Evolutionary conservation across 2,888 invertebrate species (phyloP), one percentile per base, ranked within the genome.

Genomic region (Heterodera filipjevi): DNA sequence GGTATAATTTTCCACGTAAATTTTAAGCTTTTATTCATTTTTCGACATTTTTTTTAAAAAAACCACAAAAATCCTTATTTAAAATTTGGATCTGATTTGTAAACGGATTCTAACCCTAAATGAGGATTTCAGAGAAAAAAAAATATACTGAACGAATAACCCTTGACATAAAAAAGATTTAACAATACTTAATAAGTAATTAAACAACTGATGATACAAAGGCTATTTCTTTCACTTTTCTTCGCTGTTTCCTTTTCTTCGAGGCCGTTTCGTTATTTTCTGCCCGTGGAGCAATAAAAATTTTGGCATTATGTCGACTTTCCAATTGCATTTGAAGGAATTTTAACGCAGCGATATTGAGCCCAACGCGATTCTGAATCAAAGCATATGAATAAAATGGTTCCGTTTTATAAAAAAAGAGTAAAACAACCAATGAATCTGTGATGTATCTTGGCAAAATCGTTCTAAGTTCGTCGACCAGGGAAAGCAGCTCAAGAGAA

Each of bases 311-410:
- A 84, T 94, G 93, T 1, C 92, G 91, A 82, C 93, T 93, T 90
- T 95, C 95, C 19, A 94, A 91, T 82, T 93, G 93, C 77, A 93
- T 92, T 86, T 94, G 93, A 75, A 95, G 89, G 90, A 93, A 93
- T 80, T 93, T 92, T 87, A 96, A 91, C 0, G 94, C 94, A 89
- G 94, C 93, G 82, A 94, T 90, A 90, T 97, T 97, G 89, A 93
- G 93, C 6, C 95, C 96, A 71, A 95, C 92, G 86, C 93, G 92
- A 89, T 95, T 94, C 93, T 95, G 91, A 27, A 92, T 5, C 22
- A 66, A 19, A 32, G 46, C 6, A 16, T 12, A 59, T 64, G 22
- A 10, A 46, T n/a, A n/a, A n/a, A n/a, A n/a, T n/a, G n/a, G n/a
- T n/a, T n/a, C 39, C 39, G 0, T 39, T 39, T 39, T 6, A 39